These are phyloP conservation scores for Knipowitschia caucasica DNA, from an alignment of 2,797 vertebrate species.

Conservation along the genomic window DNA sequence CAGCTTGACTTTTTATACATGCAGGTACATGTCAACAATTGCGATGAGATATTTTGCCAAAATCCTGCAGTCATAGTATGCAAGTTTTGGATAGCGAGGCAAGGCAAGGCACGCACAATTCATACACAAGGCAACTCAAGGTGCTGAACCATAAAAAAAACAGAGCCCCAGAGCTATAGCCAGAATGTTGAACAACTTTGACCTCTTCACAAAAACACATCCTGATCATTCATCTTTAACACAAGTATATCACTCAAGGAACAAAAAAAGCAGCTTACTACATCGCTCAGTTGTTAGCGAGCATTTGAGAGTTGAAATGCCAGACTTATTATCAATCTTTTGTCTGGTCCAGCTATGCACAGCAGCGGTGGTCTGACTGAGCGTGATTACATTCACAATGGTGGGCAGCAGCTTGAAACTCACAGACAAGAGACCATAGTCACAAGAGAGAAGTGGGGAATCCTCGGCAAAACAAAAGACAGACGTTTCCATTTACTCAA, in stretches of 20 bases:
- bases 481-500: constrained; percentile 35
- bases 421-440: constrained; percentile 33
- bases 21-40: too few species aligned
- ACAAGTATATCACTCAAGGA: not conserved
- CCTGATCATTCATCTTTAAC: not conserved
- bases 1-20: too few species aligned
- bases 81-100: too few species aligned
- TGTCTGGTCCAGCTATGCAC: constrained; percentile 21
- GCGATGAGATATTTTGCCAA: too few species aligned
- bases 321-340: constrained; percentile 28
- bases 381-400: constrained; percentile 60
- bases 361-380: constrained; percentile 41
- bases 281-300: not conserved
- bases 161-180: too few species aligned
- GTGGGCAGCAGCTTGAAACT: constrained; percentile 52
- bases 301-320: constrained; percentile 3
- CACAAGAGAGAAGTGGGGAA: constrained; percentile 37
- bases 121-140: too few species aligned
- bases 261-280: constrained; percentile 21
- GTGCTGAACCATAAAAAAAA: too few species aligned
- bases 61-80: too few species aligned
- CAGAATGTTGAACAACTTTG: not conserved
- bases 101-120: too few species aligned
- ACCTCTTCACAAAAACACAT: not conserved
- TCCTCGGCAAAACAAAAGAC: constrained; percentile 29